A percentile compares a stretch with the other conserved stretches of the same genome.
Evolutionary conservation across 2,797 vertebrate genomes (phyloP).

Genomic region (Rhinophrynus dorsalis): DNA sequence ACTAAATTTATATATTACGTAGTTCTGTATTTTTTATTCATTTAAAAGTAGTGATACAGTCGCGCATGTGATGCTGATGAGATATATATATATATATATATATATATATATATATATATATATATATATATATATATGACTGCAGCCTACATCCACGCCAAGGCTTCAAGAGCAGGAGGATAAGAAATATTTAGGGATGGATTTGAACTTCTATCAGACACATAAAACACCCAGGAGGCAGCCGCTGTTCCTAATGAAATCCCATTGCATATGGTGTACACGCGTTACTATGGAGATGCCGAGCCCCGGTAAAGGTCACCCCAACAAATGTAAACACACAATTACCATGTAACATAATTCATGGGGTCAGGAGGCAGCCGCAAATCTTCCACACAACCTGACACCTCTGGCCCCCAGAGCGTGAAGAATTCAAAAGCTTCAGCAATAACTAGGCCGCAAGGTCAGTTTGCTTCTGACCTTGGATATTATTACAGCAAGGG

Average conservation of each 20-base stretch:
- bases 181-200: slow-evolving; percentile 20
- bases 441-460: slow-evolving; percentile 14
- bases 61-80: too few relatives aligned
- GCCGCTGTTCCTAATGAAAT: slow-evolving; percentile 22
- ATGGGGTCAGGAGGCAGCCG: slow-evolving; percentile 29
- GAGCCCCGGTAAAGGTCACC: slow-evolving; percentile 28
- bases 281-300: slow-evolving; percentile 31
- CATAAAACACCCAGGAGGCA: slow-evolving; percentile 18
- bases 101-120: too few relatives aligned
- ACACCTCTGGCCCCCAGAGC: slow-evolving; percentile 10
- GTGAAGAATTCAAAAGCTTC: not conserved
- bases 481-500: slow-evolving; percentile 1
- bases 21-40: too few relatives aligned
- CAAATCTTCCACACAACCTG: slow-evolving; percentile 22
- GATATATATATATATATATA: too few relatives aligned
- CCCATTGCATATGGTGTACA: slow-evolving; percentile 28
- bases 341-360: slow-evolving; percentile 47
- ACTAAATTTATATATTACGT: too few relatives aligned
- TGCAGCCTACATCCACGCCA: too few relatives aligned
- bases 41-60: too few relatives aligned
- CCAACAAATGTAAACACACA: slow-evolving; percentile 40
- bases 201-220: slow-evolving; percentile 23
- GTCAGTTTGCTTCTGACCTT: not conserved
- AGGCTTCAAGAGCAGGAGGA: too few relatives aligned
- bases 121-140: too few relatives aligned